Percentiles rank a stretch among this genome's conserved stretches.
Evolutionary conservation across 37 sponge, comb jelly and placozoan genomes (phyloP).

Genomic region (Petrosia ficiformis): DNA sequence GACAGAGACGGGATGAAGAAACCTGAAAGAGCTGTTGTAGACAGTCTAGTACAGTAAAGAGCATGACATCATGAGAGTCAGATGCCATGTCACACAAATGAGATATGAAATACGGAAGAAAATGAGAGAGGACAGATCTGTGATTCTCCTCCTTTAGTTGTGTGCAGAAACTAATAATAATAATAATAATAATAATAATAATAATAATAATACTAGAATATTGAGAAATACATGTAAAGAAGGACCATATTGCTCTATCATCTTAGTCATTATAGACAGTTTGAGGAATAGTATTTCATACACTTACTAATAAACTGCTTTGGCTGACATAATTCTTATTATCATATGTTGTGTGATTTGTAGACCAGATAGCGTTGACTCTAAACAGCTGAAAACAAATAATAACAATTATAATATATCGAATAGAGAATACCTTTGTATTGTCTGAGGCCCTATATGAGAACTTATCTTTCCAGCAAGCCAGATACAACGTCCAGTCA

Average conservation of each 20-base stretch:
- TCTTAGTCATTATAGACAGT: no score
- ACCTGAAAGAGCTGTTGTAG: constrained; percentile 42
- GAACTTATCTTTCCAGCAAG: constrained; percentile 55
- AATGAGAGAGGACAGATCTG: constrained; percentile 12
- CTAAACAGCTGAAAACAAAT: constrained; percentile 50
- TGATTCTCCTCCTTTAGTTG: constrained; percentile 26
- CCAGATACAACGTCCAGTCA: constrained; percentile 67
- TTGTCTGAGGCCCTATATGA: constrained; percentile 34
- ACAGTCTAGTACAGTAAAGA: constrained; percentile 28
- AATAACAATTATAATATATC: not conserved
- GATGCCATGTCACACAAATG: constrained; percentile 27
- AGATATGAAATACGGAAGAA: constrained; percentile 14
- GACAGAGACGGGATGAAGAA: not conserved
- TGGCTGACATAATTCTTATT: constrained; percentile 59
- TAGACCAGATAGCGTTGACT: constrained; percentile 34
- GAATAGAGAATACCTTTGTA: constrained; percentile 18
- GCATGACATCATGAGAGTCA: constrained; percentile 22
- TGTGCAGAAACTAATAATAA: constrained; percentile 36
- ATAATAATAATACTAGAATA: not conserved
- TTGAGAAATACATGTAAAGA: no score
- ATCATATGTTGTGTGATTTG: constrained; percentile 39
- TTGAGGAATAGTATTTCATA: not conserved
- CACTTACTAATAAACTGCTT: constrained; percentile 46
- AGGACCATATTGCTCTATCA: no score
- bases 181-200: not conserved